Percentiles rank a stretch among this genome's conserved stretches.
Evolutionary conservation across 2,888 invertebrate species (phyloP).

Genomic region (Hesperia comma): DNA sequence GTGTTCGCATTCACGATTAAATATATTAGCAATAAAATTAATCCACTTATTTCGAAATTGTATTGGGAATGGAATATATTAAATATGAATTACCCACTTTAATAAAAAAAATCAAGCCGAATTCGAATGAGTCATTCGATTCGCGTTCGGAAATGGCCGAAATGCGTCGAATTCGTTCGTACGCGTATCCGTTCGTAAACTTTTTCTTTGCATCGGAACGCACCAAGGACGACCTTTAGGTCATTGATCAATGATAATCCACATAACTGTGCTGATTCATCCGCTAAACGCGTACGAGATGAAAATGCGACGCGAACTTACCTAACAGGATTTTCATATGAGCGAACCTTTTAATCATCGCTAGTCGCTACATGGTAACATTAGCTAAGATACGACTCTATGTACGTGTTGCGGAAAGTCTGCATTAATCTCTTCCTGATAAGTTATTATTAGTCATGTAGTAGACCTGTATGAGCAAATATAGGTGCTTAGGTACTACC

Average conservation of each 20-base stretch:
- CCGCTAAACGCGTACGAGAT: background rate
- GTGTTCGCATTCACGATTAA: too few species aligned
- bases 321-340: constrained; percentile 17
- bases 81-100: too few species aligned
- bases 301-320: constrained; percentile 17
- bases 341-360: background rate
- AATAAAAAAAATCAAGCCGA: background rate
- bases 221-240: constrained; percentile 41
- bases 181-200: constrained; percentile 34
- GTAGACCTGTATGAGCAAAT: too few species aligned
- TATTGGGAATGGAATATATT: too few species aligned
- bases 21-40: too few species aligned
- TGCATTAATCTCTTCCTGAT: too few species aligned
- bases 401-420: too few species aligned
- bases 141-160: constrained; percentile 7
- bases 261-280: constrained; percentile 39
- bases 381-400: background rate
- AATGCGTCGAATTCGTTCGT: constrained; percentile 15
- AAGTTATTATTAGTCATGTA: too few species aligned
- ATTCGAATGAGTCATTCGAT: constrained; percentile 3
- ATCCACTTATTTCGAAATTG: too few species aligned
- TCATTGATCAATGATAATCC: background rate
- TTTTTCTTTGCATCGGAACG: constrained; percentile 43
- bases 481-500: too few species aligned
- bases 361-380: background rate